These are phyloP conservation scores for Egretta garzetta DNA, from an alignment of 2,113 vertebrate species.

Conservation along the genomic window DNA sequence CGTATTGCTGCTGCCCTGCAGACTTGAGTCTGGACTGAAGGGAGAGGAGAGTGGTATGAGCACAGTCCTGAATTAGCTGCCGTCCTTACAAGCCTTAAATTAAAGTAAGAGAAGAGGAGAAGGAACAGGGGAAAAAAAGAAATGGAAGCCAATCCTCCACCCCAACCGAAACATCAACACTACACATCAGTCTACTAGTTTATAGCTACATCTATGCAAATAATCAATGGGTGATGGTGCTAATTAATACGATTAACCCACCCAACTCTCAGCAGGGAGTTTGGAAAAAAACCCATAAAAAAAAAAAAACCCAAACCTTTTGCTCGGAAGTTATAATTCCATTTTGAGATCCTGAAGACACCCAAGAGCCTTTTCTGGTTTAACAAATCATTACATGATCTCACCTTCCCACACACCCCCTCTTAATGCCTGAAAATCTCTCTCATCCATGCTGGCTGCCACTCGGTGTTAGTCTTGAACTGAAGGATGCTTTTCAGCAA, in stretches of 20 bases:
- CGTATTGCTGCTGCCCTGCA: background rate
- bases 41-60: background rate
- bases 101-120: background rate
- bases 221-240: background rate
- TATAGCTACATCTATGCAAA: background rate
- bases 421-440: background rate
- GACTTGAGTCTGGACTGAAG: background rate
- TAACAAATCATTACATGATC: background rate
- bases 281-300: background rate
- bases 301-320: background rate
- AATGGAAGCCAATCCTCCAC: no score
- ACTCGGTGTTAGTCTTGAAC: accelerated
- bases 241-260: background rate
- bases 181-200: background rate
- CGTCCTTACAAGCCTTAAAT: background rate
- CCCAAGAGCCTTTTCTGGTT: background rate
- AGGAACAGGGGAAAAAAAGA: background rate
- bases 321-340: background rate
- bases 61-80: background rate
- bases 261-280: background rate
- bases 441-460: background rate
- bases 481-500: background rate
- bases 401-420: background rate
- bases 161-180: background rate
- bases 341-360: background rate